Base-by-base conservation (phyloP, 2,888 invertebrate species). In the Cyclophora albipunctata region DNA sequence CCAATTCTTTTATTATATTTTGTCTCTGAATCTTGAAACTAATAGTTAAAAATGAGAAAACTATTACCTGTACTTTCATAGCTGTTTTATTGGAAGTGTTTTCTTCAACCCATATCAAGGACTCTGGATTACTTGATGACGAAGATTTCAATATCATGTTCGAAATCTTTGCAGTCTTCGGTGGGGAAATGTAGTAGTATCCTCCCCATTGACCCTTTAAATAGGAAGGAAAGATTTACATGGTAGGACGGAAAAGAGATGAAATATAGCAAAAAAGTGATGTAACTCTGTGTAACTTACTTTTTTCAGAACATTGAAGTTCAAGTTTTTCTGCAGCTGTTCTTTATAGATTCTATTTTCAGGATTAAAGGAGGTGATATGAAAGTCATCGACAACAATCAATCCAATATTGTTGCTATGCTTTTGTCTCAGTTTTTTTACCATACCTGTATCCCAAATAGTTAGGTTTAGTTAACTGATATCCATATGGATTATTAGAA, bases 21-120 rank as follows among this genome's bases (percentile, higher is more conserved):
- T 20, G 20, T 20, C 20, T 20, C 20, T 20, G 20, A 20, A 20
- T 20, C 20, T 20, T 20, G 20, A 20, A 20, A 20, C 20, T 20
- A 20, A 20, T 20, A 20, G 20, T 20, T 20, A 20, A 20, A 20
- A 20, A 20, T 20, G 20, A 20, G 20, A 20, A 20, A 20, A 20
- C 20, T 2, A 20, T 49, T 64, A 79, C 80, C 72, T 75, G 68
- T 3, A 79, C 65, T 35, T 63, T 40, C 37, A 63, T 60, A 2
- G 60, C 67, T 7, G 40, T 63, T 3, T 55, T 6, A 40, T 46
- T 4, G 3, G 51, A 7, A 4, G 51, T 3, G 33, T 73, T 54
- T 0, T 75, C 68, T 75, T 95, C 92, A 3, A 92, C 73, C 96
- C 96, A 96, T 7, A 81, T 85, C 2, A 96, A 73, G 46, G 92